Base-by-base conservation (phyloP, 2,888 invertebrate species). In the Shargacucullia verbasci region DNA sequence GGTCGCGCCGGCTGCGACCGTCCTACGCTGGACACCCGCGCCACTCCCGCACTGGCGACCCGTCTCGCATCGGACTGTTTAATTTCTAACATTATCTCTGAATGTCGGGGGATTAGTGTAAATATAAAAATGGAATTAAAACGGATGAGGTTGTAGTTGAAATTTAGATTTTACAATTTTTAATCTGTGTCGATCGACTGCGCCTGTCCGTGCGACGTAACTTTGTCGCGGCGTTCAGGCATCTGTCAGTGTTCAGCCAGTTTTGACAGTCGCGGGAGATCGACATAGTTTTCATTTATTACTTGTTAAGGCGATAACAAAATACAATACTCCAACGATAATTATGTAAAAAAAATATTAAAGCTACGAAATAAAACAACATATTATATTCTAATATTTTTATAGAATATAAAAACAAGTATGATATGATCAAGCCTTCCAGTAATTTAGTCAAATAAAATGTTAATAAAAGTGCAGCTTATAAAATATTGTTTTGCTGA, bases 381-480 rank as follows among this genome's bases (percentile, higher is more conserved):
- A 84, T 87, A 85, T 84, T 85, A 87, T 92, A 91, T 92, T 92
- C 92, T 92, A 93, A 93, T 93, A 93, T 92, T 94, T 94, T 94
- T 94, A 93, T 93, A 93, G 93, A 91, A 91, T 92, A 91, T 89
- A 88, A 91, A 75, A 89, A 83, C 82, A 83, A 86, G 83, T 91
- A 92, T 88, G 85, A 91, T 91, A 91, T 91, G 91, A 93, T 89
- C 90, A 86, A 93, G 93, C 93, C 93, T 94, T 93, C 93, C 93
- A 94, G 90, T 94, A 93, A 92, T 91, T 89, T 94, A 94, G 93
- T 89, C 85, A 90, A 89, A 79, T 86, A 83, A 82, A 81, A 80
- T 73, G 68, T 75, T 74, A 78, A 81, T 78, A 80, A 70, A 82
- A 85, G 79, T 84, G 81, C 91, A 89, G 93, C 93, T 93, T 92